phyloP scores from a whole-genome alignment of 2,888 invertebrate species.

The Cataglyphis cursor region DNA sequence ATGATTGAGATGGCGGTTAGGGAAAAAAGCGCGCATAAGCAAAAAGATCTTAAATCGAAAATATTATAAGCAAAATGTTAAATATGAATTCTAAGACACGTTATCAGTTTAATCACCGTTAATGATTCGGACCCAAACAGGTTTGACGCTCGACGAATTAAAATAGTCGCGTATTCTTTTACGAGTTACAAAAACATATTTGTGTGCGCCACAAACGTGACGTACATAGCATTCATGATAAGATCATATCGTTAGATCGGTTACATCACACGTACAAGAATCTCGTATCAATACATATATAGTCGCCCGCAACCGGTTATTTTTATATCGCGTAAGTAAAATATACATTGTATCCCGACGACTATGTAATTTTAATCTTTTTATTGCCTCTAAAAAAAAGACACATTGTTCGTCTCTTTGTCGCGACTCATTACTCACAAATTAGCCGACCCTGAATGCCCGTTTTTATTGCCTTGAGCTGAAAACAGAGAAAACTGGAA shows the following conservation, averaged over 20 bases:
- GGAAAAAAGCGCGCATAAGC: background rate
- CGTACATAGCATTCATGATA: conserved; percentile 10
- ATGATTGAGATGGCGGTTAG: background rate
- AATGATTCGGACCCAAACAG: background rate
- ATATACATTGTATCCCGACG: background rate
- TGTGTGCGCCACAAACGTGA: conserved; percentile 3
- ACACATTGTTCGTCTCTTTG: background rate
- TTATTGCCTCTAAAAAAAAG: background rate
- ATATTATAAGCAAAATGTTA: background rate
- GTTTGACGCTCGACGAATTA: conserved; percentile 9
- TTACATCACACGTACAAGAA: conserved; percentile 16
- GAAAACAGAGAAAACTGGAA: conserved; percentile 12
- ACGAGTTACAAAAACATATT: background rate
- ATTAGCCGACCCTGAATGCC: conserved; percentile 27
- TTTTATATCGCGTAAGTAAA: conserved; percentile 11
- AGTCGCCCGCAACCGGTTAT: conserved; percentile 19
- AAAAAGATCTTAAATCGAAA: background rate
- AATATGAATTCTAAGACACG: background rate
- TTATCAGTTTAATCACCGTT: conserved; percentile 27
- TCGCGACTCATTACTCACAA: conserved; percentile 7
- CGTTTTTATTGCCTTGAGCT: conserved; percentile 13
- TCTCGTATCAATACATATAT: background rate
- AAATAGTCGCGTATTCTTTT: conserved; percentile 18
- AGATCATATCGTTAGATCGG: conserved; percentile 15
- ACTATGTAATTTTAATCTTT: conserved; percentile 39